Evolutionary conservation across 2,797 vertebrate genomes (phyloP).

Genomic region (Dromococcyx pavoninus): DNA sequence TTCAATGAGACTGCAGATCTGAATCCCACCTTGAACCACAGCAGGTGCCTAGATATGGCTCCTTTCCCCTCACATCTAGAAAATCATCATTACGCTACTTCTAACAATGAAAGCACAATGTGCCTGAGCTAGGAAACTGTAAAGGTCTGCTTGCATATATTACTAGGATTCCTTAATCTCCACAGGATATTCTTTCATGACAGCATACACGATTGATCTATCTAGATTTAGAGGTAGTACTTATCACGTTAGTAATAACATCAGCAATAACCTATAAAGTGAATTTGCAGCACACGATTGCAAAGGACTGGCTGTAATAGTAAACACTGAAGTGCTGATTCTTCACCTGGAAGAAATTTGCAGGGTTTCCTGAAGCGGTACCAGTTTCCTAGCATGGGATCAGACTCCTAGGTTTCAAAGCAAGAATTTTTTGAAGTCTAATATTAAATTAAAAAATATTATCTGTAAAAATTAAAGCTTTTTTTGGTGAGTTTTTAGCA

Average conservation of each 20-base stretch:
- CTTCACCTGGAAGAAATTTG: conserved; percentile 21
- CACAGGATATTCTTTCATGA: not conserved
- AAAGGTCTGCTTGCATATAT: not conserved
- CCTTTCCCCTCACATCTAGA: not conserved
- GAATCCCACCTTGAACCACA: not conserved
- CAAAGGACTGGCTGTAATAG: not conserved
- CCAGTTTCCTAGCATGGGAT: not conserved
- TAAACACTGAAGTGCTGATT: not conserved
- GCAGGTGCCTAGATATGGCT: not conserved
- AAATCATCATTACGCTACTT: not conserved
- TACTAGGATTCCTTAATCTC: not conserved
- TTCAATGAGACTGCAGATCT: not conserved
- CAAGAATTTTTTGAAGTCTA: not conserved
- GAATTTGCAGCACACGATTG: not conserved
- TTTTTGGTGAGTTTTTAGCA: not conserved
- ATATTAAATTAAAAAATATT: not conserved
- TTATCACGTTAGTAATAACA: not conserved
- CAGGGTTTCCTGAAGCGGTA: not conserved
- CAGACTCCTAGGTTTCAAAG: not conserved
- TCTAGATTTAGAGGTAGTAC: not conserved
- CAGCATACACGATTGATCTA: not conserved
- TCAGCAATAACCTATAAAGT: not conserved
- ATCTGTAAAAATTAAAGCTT: not conserved
- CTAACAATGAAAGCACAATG: not conserved
- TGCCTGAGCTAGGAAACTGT: not conserved